Percentiles rank a stretch among this genome's conserved stretches.
phyloP scores from a whole-genome alignment of 2,888 invertebrate species.

The Metopia argyrocephala region DNA sequence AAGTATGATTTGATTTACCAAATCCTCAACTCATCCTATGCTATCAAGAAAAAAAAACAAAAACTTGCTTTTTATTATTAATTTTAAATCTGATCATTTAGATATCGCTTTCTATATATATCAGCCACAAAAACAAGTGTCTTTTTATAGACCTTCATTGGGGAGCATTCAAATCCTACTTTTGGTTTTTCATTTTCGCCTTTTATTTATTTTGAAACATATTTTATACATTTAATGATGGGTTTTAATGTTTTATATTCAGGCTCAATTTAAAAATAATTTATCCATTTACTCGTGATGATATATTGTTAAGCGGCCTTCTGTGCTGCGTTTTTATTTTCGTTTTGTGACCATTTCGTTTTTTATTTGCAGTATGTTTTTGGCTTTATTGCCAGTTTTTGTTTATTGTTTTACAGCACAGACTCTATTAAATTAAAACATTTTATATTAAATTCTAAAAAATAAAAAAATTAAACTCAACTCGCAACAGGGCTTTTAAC shows the following conservation, averaged over 20 bases:
- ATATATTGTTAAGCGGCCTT: constrained; percentile 27
- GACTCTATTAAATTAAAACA: constrained; percentile 28
- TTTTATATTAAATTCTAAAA: background rate
- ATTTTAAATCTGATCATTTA: too few relatives aligned
- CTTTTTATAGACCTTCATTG: too few relatives aligned
- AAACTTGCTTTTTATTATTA: too few relatives aligned
- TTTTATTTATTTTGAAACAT: background rate
- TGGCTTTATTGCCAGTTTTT: background rate
- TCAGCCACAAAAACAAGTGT: too few relatives aligned
- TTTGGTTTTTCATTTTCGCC: background rate
- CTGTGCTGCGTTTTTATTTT: background rate
- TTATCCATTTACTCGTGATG: constrained; percentile 26
- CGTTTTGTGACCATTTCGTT: background rate
- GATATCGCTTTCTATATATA: too few relatives aligned
- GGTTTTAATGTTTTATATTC: too few relatives aligned
- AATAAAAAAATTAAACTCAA: background rate
- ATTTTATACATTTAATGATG: constrained; percentile 37
- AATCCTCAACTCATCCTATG: too few relatives aligned
- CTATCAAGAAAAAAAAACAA: too few relatives aligned
- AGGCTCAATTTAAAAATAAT: constrained; percentile 41
- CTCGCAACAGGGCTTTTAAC: background rate
- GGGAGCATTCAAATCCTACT: background rate
- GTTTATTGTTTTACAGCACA: constrained; percentile 37
- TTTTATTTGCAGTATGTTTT: constrained; percentile 1
- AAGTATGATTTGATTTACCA: too few relatives aligned